A percentile compares a stretch with the other conserved stretches of the same genome.
These are phyloP conservation scores for Myzus persicae DNA, from an alignment of 1,140 invertebrate species.

Conservation along the genomic window DNA sequence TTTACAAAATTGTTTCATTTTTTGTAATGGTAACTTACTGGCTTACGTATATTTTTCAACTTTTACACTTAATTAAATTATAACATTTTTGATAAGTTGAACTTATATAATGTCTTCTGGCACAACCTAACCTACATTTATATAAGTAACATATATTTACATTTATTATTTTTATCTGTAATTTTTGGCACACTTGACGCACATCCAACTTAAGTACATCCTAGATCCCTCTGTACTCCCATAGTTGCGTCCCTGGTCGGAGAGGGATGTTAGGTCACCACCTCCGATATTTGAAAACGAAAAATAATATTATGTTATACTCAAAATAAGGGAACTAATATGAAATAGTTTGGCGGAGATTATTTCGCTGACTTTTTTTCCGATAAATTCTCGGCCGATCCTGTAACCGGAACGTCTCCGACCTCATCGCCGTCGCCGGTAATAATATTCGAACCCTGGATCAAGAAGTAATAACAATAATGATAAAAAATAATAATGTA, in stretches of 20 bases:
- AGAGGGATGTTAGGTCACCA: not conserved
- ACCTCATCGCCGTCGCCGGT: not conserved
- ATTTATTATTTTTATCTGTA: no score
- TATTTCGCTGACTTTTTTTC: not conserved
- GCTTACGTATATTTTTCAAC: no score
- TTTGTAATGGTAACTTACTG: no score
- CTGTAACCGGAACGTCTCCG: not conserved
- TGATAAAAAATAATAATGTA: not conserved
- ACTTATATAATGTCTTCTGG: no score
- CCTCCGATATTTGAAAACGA: not conserved
- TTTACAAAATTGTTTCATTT: no score
- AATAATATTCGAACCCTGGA: not conserved
- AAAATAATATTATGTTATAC: not conserved
- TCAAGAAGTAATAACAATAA: not conserved
- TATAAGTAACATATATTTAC: no score
- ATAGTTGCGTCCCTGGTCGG: not conserved
- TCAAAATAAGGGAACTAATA: not conserved
- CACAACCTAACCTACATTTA: no score
- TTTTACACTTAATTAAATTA: no score
- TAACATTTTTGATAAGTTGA: no score
- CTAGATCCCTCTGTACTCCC: no score
- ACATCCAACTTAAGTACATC: no score
- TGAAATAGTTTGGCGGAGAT: not conserved
- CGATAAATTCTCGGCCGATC: not conserved
- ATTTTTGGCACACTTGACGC: no score